These are phyloP conservation scores for Dasyornis broadbenti DNA, from an alignment of 2,113 vertebrate genomes.

Conservation along the genomic window DNA sequence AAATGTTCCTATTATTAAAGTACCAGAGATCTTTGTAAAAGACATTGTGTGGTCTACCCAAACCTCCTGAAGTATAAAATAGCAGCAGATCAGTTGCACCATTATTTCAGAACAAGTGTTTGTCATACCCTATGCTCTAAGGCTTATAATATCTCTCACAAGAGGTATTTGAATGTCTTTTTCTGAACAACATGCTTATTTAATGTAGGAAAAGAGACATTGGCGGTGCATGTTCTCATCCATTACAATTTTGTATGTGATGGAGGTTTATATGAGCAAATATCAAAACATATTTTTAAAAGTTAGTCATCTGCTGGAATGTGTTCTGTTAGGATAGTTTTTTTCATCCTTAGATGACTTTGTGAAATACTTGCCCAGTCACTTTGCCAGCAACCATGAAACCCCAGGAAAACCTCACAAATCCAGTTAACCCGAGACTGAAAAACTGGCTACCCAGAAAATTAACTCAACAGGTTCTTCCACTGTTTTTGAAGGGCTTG, in stretches of 20 bases:
- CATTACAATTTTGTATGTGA: background rate
- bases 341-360: background rate
- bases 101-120: background rate
- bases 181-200: background rate
- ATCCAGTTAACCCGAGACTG: background rate
- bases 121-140: background rate
- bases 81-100: background rate
- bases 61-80: background rate
- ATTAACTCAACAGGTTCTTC: background rate
- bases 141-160: background rate
- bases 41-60: background rate
- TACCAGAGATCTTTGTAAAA: background rate
- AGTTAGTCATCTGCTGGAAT: background rate
- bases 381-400: conserved; percentile 1
- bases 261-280: background rate
- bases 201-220: background rate
- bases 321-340: background rate
- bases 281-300: background rate
- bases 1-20: background rate
- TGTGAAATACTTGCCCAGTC: background rate
- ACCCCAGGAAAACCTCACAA: background rate
- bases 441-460: background rate
- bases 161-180: background rate
- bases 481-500: background rate
- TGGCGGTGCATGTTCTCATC: background rate